These are phyloP conservation scores for Plotosus lineatus DNA, from an alignment of 2,113 vertebrate species.

Conservation along the genomic window DNA sequence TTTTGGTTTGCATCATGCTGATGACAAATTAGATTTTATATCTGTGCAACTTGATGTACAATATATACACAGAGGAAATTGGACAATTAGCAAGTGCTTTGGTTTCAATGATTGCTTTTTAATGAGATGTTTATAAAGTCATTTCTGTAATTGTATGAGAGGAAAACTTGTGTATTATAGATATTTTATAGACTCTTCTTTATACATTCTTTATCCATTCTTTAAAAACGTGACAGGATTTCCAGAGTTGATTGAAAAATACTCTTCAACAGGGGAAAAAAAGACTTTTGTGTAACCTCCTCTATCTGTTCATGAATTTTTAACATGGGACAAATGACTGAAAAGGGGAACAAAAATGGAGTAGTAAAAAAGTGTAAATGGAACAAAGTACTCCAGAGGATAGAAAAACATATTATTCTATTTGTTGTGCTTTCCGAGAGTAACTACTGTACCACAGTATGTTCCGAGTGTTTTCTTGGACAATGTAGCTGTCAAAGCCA, in stretches of 20 bases:
- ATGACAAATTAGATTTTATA: not conserved
- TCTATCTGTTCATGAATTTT: conserved; percentile 14
- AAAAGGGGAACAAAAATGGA: not conserved
- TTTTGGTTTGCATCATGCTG: not conserved
- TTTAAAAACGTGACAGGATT: not conserved
- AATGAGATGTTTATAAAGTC: not conserved
- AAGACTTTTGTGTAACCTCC: not conserved
- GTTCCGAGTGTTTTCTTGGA: conserved; percentile 5
- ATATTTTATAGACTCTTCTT: not conserved
- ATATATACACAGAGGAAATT: not conserved
- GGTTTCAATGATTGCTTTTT: not conserved
- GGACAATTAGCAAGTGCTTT: not conserved
- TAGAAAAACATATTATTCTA: not conserved
- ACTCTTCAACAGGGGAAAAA: too few species aligned
- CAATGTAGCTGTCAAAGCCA: conserved; percentile 12
- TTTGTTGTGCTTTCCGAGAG: conserved; percentile 3
- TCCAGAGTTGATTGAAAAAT: not conserved
- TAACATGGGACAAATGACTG: conserved; percentile 3
- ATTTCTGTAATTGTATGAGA: not conserved
- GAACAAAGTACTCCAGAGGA: conserved; percentile 25
- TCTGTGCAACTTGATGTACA: not conserved
- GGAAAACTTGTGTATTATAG: not conserved
- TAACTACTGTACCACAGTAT: not conserved
- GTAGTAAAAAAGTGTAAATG: not conserved
- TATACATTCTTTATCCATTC: not conserved